Percentiles rank a stretch among this genome's conserved stretches.
Conservation (phyloP, 2,888 invertebrate genomes). For the Leptopilina myrica region DNA sequence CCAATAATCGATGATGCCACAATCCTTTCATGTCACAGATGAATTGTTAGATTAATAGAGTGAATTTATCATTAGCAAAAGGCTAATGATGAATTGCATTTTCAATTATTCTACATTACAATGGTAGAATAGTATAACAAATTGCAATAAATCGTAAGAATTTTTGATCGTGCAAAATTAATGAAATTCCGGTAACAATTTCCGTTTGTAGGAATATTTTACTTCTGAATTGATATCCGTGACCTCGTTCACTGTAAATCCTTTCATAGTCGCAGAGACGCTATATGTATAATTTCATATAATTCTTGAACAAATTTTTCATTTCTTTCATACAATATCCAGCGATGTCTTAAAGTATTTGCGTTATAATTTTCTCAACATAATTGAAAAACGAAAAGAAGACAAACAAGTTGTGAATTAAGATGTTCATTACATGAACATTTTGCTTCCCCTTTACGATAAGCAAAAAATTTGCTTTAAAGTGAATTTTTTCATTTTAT, state of each 20-base stretch:
- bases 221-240: slow-evolving; percentile 27
- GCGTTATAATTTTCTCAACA: slow-evolving; percentile 48
- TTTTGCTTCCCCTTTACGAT: no score
- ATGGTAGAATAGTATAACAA: background rate
- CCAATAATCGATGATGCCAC: slow-evolving; percentile 21
- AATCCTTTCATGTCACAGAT: slow-evolving; percentile 30
- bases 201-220: slow-evolving; percentile 1
- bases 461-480: no score
- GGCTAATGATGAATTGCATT: slow-evolving; percentile 8
- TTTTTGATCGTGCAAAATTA: background rate
- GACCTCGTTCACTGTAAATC: slow-evolving; percentile 14
- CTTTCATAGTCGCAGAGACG: background rate
- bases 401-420: no score
- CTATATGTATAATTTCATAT: background rate
- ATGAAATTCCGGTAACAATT: slow-evolving; percentile 8
- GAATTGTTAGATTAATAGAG: slow-evolving; percentile 5
- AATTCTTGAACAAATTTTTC: slow-evolving; percentile 52
- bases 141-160: slow-evolving; percentile 1
- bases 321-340: slow-evolving; percentile 42
- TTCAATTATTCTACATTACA: background rate
- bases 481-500: no score
- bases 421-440: no score
- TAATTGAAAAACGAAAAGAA: slow-evolving; percentile 34
- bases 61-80: background rate
- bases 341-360: slow-evolving; percentile 47